Evolutionary conservation across 2,888 invertebrate species (phyloP), one percentile per base, ranked within the genome.

Genomic region (Pocota personata): DNA sequence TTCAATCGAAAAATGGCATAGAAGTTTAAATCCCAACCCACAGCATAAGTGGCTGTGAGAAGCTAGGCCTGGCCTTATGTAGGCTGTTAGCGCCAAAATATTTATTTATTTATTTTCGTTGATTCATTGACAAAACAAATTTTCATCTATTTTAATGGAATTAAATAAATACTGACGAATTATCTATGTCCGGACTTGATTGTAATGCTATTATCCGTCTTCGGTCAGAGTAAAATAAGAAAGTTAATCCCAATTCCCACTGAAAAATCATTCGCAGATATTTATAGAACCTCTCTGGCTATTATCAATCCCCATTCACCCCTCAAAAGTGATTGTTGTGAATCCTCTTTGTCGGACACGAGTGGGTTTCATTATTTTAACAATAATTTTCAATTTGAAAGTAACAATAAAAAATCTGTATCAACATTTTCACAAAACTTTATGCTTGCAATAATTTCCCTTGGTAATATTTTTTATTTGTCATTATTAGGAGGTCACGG

Each of bases 311-410:
- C 4, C 14, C 14, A 30, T 27, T 21, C 12, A 48, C 64, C 46
- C 27, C 32, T 12, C 32, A 0, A 12, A 46, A 1, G 32, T 19
- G 30, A 4, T 48, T 48, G 14, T 27, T 10, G 30, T 46, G 21
- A 48, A 19, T 64, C 48, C 32, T 48, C 32, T 48, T 12, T n/a
- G 8, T 21, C 21, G 21, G 7, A 32, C 12, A 12, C 19, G 19
- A n/a, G 12, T n/a, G 37, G 66, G 46, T 35, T 64, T 57, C 40
- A 76, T 66, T 75, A 76, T 57, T 50, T 58, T 50, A 37, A 35
- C 46, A 37, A 60, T 7, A 37, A 77, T 76, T 58, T 62, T 37
- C 43, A 57, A 66, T 57, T 35, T 16, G 14, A 75, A 55, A 40
- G n/a, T 12, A 75, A 64, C 40, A 75, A 35, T 32, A 14, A 19